Conservation (phyloP, 2,797 vertebrate species). For the Morus bassanus region DNA sequence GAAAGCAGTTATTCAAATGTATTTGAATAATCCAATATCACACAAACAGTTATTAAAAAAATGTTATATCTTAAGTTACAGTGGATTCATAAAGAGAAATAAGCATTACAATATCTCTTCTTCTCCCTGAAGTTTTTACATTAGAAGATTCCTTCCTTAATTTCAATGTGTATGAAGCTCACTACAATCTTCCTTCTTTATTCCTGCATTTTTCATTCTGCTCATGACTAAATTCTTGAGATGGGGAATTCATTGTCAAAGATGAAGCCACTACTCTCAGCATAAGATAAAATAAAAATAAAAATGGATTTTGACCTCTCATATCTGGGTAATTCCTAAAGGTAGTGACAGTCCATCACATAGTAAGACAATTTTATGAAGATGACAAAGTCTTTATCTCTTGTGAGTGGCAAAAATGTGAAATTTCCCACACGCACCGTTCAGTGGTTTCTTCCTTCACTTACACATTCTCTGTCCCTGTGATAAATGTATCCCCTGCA, state of each 20-base stretch:
- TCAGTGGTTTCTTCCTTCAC: neutral
- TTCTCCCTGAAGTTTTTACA: neutral
- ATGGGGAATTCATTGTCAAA: neutral
- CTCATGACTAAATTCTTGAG: neutral
- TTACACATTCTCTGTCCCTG: neutral
- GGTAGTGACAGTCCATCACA: neutral
- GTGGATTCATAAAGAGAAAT: neutral
- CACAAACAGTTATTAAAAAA: neutral
- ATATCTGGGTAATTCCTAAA: neutral
- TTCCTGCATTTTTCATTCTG: neutral
- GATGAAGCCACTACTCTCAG: neutral
- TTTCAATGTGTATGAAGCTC: neutral
- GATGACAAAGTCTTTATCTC: neutral
- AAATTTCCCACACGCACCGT: neutral
- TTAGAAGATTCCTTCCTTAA: neutral
- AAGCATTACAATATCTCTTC: neutral
- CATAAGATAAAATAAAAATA: neutral
- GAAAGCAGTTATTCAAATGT: neutral
- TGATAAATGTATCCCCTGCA: neutral
- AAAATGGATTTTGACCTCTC: neutral
- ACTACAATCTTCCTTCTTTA: neutral
- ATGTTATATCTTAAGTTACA: neutral
- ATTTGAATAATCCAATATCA: constrained; percentile 16
- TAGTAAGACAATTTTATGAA: neutral
- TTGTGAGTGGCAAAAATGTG: neutral